phyloP scores from a whole-genome alignment of 2,797 vertebrate genomes.

The Hybognathus amarus region DNA sequence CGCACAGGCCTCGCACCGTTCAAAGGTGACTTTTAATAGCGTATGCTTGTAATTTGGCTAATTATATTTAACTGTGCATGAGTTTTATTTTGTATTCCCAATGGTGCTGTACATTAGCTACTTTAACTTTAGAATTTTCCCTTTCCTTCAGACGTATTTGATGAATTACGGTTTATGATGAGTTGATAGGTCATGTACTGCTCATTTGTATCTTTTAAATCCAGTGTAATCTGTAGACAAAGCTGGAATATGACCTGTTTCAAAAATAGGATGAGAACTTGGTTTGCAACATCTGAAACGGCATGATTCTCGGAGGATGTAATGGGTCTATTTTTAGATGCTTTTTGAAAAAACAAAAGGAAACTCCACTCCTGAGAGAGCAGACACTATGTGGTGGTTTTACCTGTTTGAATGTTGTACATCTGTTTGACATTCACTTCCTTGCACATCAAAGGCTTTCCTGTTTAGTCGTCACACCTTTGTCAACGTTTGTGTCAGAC shows the following conservation, averaged over 20 bases:
- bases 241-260: conserved; percentile 29
- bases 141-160: conserved; percentile 4
- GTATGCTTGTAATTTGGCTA: conserved; percentile 53
- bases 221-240: conserved; percentile 9
- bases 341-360: conserved; percentile 32
- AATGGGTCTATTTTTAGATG: conserved; percentile 51
- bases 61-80: conserved; percentile 50
- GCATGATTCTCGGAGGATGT: conserved; percentile 32
- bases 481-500: conserved; percentile 3
- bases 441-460: conserved; percentile 50
- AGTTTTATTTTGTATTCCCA: conserved; percentile 47
- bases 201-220: conserved; percentile 22
- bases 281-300: conserved; percentile 37
- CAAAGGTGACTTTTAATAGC: conserved; percentile 56
- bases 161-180: conserved; percentile 28
- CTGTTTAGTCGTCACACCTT: conserved; percentile 21
- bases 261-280: conserved; percentile 49
- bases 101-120: conserved; percentile 44
- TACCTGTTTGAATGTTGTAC: conserved; percentile 53
- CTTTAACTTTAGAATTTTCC: conserved; percentile 21
- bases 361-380: conserved; percentile 38
- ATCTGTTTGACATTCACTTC: conserved; percentile 54
- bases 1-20: conserved; percentile 60
- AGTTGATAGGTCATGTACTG: conserved; percentile 24
- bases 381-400: conserved; percentile 53